Percentiles rank a stretch among this genome's conserved stretches.
phyloP scores from a whole-genome alignment of 2,113 vertebrate genomes.

The Myotis lucifugus region DNA sequence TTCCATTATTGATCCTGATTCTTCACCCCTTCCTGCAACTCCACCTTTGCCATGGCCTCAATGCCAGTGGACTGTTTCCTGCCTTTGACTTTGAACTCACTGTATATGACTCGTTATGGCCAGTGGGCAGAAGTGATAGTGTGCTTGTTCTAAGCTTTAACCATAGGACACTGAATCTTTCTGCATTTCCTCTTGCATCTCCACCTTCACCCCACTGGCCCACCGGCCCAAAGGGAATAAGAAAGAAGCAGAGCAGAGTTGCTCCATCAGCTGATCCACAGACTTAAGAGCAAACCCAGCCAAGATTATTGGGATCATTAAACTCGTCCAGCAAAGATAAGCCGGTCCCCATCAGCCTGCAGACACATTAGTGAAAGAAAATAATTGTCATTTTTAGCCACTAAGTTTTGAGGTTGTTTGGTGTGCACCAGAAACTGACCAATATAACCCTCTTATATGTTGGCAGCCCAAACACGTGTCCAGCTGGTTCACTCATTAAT shows the following conservation, averaged over 20 bases:
- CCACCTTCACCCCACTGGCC: not conserved
- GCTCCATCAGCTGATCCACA: not conserved
- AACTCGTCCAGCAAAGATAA: not conserved
- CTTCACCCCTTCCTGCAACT: not conserved
- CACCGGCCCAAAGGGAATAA: not conserved
- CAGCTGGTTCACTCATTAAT: not conserved
- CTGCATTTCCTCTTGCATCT: not conserved
- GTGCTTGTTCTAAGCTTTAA: not conserved
- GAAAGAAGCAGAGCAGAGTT: not conserved
- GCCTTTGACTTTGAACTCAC: not conserved
- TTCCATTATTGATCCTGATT: not conserved
- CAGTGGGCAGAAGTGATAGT: not conserved
- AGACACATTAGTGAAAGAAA: not conserved
- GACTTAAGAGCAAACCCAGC: not conserved
- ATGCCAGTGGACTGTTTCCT: not conserved
- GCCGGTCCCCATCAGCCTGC: not conserved
- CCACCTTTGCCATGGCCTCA: not conserved
- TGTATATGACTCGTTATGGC: not conserved
- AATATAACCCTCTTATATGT: not conserved
- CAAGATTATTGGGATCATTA: not conserved
- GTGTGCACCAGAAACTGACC: not conserved
- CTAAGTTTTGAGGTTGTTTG: not conserved
- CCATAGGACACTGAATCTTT: not conserved
- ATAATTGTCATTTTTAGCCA: not conserved
- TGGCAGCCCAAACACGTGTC: not conserved